Conservation (phyloP, 2,888 invertebrate genomes). For the Microdon myrmicae region DNA sequence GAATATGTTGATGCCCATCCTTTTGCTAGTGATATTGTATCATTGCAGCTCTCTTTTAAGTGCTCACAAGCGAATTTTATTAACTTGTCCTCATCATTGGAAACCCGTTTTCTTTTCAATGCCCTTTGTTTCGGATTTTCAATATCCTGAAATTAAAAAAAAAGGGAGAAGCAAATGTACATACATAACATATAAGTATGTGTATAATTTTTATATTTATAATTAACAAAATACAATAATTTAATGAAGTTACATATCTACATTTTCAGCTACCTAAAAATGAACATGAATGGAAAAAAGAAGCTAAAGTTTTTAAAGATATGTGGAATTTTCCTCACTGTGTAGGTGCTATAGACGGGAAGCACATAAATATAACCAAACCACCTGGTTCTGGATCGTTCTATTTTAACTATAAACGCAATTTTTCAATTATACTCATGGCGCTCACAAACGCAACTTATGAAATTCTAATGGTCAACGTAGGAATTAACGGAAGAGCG, state of each 20-base stretch:
- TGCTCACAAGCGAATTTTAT: too few relatives aligned
- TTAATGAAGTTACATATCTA: neutral
- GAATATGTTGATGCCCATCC: too few relatives aligned
- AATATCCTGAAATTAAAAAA: too few relatives aligned
- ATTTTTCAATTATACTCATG: neutral
- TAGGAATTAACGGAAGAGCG: neutral
- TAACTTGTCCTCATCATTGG: too few relatives aligned
- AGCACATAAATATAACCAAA: neutral
- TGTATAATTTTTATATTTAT: too few relatives aligned
- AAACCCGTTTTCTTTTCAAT: too few relatives aligned
- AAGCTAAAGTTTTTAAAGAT: neutral
- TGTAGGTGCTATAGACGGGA: neutral
- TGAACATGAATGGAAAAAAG: neutral
- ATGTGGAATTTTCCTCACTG: constrained; percentile 3
- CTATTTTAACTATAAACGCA: neutral
- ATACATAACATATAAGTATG: too few relatives aligned
- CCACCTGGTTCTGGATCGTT: neutral
- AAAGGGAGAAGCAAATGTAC: too few relatives aligned
- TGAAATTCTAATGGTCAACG: neutral
- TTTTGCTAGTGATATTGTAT: too few relatives aligned
- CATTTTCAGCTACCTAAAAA: neutral
- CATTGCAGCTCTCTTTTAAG: too few relatives aligned
- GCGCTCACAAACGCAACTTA: neutral
- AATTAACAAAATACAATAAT: too few relatives aligned
- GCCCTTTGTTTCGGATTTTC: too few relatives aligned